Percentiles rank a stretch among this genome's conserved stretches.
These are phyloP conservation scores for Gobio occitaniae DNA, from an alignment of 2,797 vertebrate genomes.

Conservation along the genomic window DNA sequence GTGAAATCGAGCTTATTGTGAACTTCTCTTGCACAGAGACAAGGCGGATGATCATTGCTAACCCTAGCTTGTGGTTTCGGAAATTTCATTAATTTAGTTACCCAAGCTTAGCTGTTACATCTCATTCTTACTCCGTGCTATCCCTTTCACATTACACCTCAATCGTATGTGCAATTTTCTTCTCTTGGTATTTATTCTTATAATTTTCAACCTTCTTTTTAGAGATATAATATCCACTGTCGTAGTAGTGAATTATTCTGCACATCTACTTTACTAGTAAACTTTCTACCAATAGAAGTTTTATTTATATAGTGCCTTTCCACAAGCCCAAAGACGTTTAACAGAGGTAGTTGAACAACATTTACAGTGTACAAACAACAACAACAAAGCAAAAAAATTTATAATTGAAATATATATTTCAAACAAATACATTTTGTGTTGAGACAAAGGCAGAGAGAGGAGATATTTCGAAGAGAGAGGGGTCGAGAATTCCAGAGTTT, in stretches of 20 bases:
- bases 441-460: no score
- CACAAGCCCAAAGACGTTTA: no score
- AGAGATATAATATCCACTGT: not conserved
- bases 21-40: not conserved
- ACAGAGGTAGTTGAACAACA: no score
- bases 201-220: not conserved
- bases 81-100: slow-evolving; percentile 70
- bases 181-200: no score
- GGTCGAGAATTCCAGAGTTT: no score
- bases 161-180: not conserved
- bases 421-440: no score
- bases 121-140: slow-evolving; percentile 49
- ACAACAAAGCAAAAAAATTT: no score
- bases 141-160: not conserved
- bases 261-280: not conserved
- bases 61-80: slow-evolving; percentile 45
- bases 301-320: no score
- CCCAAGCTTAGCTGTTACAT: slow-evolving; percentile 69
- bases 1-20: not conserved
- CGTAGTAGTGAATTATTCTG: not conserved
- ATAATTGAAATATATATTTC: no score
- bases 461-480: no score
- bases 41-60: slow-evolving; percentile 41
- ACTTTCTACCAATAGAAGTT: not conserved
- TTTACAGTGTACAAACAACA: no score